Conservation (phyloP, 1,140 invertebrate species). For the Achroia grisella region DNA sequence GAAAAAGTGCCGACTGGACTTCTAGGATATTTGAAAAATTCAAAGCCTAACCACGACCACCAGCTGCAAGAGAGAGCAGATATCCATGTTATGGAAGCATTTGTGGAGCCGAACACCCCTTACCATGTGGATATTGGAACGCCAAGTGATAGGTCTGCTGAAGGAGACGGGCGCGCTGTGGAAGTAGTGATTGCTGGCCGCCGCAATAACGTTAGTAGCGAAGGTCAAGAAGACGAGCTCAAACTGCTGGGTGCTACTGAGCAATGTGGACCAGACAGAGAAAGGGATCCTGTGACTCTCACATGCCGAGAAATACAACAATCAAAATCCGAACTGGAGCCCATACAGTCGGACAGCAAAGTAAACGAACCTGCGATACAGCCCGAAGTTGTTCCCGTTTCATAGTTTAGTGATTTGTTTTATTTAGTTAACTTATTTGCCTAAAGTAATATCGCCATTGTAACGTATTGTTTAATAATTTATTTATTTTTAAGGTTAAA, state of each 20-base stretch:
- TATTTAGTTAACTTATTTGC: conserved; percentile 35
- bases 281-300: conserved; percentile 70
- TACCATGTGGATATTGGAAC: conserved; percentile 73
- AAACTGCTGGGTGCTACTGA: conserved; percentile 75
- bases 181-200: conserved; percentile 56
- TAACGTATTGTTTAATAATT: conserved; percentile 21
- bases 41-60: conserved; percentile 25
- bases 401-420: conserved; percentile 23
- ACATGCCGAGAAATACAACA: conserved; percentile 28
- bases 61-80: conserved; percentile 48
- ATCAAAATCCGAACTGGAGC: neutral
- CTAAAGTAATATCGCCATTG: conserved; percentile 2
- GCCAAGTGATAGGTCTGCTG: conserved; percentile 27
- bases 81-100: conserved; percentile 55
- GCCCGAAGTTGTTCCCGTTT: conserved; percentile 35
- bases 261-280: conserved; percentile 76
- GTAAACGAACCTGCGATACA: conserved; percentile 3
- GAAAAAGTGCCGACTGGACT: conserved; percentile 62
- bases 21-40: conserved; percentile 35
- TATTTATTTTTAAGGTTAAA: conserved; percentile 15
- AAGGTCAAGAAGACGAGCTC: conserved; percentile 40
- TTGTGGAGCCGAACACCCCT: conserved; percentile 73
- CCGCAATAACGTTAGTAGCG: conserved; percentile 21
- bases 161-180: conserved; percentile 33
- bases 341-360: conserved; percentile 7